phyloP scores from a whole-genome alignment of 2,888 invertebrate genomes.

The Iselma pallidipennis region DNA sequence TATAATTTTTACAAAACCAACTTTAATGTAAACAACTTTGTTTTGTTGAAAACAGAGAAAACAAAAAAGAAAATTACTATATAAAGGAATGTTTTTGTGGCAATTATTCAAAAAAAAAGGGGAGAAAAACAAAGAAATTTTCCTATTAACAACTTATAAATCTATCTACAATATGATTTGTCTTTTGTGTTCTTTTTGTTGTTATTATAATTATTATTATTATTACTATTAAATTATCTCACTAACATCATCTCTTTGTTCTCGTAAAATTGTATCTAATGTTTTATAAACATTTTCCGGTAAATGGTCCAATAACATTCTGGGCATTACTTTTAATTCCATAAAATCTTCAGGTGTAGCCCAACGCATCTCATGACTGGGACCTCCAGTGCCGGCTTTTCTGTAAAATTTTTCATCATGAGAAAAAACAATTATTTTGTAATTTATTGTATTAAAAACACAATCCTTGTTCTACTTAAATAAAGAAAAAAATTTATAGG shows the following conservation, averaged over 20 bases:
- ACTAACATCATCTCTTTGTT: slow-evolving; percentile 52
- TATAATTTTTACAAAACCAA: neutral
- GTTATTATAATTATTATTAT: neutral
- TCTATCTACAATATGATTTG: slow-evolving; percentile 7
- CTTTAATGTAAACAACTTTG: neutral
- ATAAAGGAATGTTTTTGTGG: slow-evolving; percentile 11
- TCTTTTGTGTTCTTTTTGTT: neutral
- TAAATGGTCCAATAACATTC: slow-evolving; percentile 84
- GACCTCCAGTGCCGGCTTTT: slow-evolving; percentile 66
- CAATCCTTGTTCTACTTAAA: neutral
- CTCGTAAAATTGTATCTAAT: slow-evolving; percentile 66
- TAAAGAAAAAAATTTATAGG: neutral
- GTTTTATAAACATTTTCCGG: slow-evolving; percentile 78
- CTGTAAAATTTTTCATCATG: slow-evolving; percentile 48
- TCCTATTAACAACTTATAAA: neutral
- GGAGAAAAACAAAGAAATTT: neutral
- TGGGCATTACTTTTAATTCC: slow-evolving; percentile 81
- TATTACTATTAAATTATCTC: slow-evolving; percentile 38
- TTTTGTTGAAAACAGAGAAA: neutral
- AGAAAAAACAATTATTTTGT: neutral
- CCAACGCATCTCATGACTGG: slow-evolving; percentile 79
- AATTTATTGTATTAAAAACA: neutral
- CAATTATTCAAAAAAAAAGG: neutral
- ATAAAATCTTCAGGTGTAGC: slow-evolving; percentile 78
- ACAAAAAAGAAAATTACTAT: neutral